Evolutionary conservation across 1,140 invertebrate species (phyloP), one percentile per base, ranked within the genome.

Genomic region (Drosophila fuyamai): DNA sequence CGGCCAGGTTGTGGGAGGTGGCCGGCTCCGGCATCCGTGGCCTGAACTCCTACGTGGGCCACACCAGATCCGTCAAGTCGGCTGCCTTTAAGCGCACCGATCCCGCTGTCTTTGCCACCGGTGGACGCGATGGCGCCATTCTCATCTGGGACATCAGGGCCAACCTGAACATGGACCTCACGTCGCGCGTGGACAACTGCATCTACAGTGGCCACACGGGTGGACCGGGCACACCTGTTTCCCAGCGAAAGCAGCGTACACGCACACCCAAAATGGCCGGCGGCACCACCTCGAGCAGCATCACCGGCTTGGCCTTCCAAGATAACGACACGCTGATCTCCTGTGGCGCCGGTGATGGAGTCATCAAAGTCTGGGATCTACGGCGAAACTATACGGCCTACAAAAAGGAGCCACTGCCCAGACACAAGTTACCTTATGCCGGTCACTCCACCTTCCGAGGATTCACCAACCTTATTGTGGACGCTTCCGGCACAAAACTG

Each of bases 281-380:
- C 77, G 55, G 58, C 4, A 82, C 81, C 12, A 62, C 86, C 67
- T 84, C 93, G 4, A 93, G 94, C 79, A 96, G 96, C 92, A 96
- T 98, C 12, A 97, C 97, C 0, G 95, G 95, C 7, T 93, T 98
- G 9, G 94, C 95, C 2, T 98, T 97, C 92, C 92, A 92, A 47
- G 95, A 97, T 91, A 95, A 96, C 54, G 93, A 94, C 60, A 96
- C 95, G 13, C 92, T 98, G 7, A 93, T 97, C 35, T 97, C 97
- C 0, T 96, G 96, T 81, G 96, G 96, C 10, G 95, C 96, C 55
- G 96, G 96, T 46, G 97, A 98, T 93, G 97, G 96, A 1, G 93
- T 95, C 43, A 96, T 98, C 8, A 97, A 98, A 92, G 94, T 97
- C 2, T 98, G 97, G 97, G 97, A 98, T 93, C 81, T 97, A 12